Base-by-base conservation (phyloP, 64 coral and sea anemone genomes). In the Exaiptasia diaphana region DNA sequence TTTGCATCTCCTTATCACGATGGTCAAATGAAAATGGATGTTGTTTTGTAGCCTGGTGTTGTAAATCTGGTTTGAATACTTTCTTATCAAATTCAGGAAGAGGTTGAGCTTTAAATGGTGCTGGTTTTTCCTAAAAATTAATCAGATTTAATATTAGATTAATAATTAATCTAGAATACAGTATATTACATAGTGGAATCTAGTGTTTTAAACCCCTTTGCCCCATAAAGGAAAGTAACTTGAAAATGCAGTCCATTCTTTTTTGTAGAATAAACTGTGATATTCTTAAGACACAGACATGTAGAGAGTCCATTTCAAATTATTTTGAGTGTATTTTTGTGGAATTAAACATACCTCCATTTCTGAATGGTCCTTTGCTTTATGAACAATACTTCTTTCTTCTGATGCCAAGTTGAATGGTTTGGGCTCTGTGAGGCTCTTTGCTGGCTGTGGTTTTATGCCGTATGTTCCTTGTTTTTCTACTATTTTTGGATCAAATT, bases 11-110 rank as follows among this genome's bases (percentile, higher is more conserved):
- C 53, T 89, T 99, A 65, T 99, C 82, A 45, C 90, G 56, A 41
- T 85, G 48, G 9, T 99, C 85, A 79, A 99, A 99, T 18, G 94
- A 99, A 53, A 99, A 99, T 25, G 94, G 94, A 30, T 88, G 62
- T 24, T 65, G 46, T 14, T 83, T 50, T 4, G 94, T 88, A 28
- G 63, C 23, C 52, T 79, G 72, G 23, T 89, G 94, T 49, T 63
- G 78, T 22, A 99, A 59, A 69, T 99, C 84, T 57, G 94, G 94
- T 68, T 88, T 82, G 45, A 99, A 99, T 20, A 48, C 63, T 12
- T 81, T 39, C 21, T 75, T 84, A n/a, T 64, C 70, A 12, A 85
- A 99, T 41, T 99, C 80, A 37, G 95, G 95, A 30, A 80, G 38
- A 50, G 95, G 89, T 24, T 92, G 75, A 34, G 95, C 95, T 38